phyloP scores from a whole-genome alignment of 1,140 invertebrate species.

The Apocrypta bakeri region DNA sequence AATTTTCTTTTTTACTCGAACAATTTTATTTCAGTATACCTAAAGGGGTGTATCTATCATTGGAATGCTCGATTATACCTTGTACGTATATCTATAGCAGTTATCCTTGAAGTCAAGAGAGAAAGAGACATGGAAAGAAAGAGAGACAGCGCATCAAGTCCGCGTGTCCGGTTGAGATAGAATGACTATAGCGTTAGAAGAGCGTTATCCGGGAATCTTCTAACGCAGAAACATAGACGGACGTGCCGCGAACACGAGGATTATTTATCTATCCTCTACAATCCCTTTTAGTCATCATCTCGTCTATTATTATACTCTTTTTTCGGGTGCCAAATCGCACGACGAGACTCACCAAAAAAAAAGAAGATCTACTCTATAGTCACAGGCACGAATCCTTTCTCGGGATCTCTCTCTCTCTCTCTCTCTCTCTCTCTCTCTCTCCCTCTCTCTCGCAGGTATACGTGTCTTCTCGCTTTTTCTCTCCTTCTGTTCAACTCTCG shows the following conservation, averaged over 20 bases:
- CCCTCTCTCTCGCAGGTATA: conserved; percentile 20
- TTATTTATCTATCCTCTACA: conserved; percentile 27
- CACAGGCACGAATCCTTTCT: conserved; percentile 36
- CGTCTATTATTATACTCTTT: conserved; percentile 22
- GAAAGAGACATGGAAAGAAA: no score
- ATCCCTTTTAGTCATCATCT: background rate
- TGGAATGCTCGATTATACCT: background rate
- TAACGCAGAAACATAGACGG: conserved; percentile 15
- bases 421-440: background rate
- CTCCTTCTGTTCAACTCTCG: background rate
- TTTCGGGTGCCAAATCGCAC: background rate
- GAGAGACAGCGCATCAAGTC: conserved; percentile 11
- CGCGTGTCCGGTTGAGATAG: background rate
- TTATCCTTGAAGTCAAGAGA: conserved; percentile 64
- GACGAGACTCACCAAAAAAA: background rate
- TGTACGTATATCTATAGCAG: conserved; percentile 63
- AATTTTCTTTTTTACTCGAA: no score
- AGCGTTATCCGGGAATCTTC: conserved; percentile 22
- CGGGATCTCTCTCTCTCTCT: background rate
- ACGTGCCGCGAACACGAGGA: conserved; percentile 14
- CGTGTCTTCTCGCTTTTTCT: conserved; percentile 13
- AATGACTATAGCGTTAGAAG: conserved; percentile 5
- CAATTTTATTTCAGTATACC: no score
- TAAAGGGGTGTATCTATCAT: conserved; percentile 28
- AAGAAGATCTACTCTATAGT: background rate